Base-by-base conservation (phyloP, 2,797 vertebrate species). In the Ptychadena robeensis region DNA sequence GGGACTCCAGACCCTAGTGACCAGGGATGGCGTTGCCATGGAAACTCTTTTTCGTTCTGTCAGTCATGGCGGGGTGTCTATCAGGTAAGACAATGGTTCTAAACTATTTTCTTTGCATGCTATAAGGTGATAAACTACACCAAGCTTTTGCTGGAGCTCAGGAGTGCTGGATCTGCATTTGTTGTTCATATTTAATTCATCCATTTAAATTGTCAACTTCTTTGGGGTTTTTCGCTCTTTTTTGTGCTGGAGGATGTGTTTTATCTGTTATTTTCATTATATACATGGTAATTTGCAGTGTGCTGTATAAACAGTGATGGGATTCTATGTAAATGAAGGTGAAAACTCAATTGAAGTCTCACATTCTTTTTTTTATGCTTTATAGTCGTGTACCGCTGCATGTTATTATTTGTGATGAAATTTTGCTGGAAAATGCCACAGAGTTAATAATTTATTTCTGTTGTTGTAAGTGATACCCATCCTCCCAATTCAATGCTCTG, bases 1-100 rank as follows among this genome's bases (percentile, higher is more conserved):
- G 44, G 89, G 91, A 92, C 83, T 4, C 85, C 87, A 87, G 86
- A 91, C 91, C 93, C 94, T 92, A 87, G 89, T 79, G 86, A 92
- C 90, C 89, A 91, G 96, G 88, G 90, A 98, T 98, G 97, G 94
- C 92, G 95, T 96, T 93, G 91, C 94, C 93, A 93, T 97, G 96
- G 97, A 96, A 94, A 97, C 91, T 95, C 83, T 89, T 96, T 90
- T 92, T 98, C 79, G 88, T 97, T 89, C 92, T 98, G 90, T 96
- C 96, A 88, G 86, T 97, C 91, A 93, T 68, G 1, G 65, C 94
- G 89, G 93, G 92, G 87, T 94, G 91, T 93, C 93, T 98, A 94
- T 96, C 96, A 96, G 97, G 97, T 98, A 96, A 91, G 14, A 87
- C 88, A 59, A 67, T 38, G 65, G n/a, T 53, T 71, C 27, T 35